Evolutionary conservation across 2,888 invertebrate genomes (phyloP).

Genomic region (Aphelenchoides bicaudatus): DNA sequence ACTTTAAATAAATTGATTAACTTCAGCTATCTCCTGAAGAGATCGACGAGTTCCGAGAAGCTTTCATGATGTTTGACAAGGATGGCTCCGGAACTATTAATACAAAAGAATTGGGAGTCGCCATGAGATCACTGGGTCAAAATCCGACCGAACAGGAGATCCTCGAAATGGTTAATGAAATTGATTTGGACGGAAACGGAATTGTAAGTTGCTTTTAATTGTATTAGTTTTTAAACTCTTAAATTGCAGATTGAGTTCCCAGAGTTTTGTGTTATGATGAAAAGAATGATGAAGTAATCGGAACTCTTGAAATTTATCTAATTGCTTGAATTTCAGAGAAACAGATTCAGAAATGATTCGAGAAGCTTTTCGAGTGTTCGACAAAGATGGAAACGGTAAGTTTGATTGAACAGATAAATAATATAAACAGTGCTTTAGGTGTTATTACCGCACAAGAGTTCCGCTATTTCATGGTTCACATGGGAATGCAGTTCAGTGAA

Average conservation of each 20-base stretch:
- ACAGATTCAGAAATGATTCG: constrained; percentile 57
- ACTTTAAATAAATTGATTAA: neutral
- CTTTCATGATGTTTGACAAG: constrained; percentile 61
- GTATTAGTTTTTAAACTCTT: constrained; percentile 60
- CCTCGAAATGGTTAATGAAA: constrained; percentile 60
- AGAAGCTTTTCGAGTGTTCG: constrained; percentile 59
- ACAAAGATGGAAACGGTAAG: constrained; percentile 47
- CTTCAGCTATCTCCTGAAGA: constrained; percentile 58
- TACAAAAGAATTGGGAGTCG: constrained; percentile 60
- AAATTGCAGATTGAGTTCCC: constrained; percentile 59
- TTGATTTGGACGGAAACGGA: constrained; percentile 60
- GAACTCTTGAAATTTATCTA: constrained; percentile 18
- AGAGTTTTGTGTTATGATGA: constrained; percentile 61
- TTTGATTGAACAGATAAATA: too few species aligned
- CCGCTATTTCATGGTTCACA: constrained; percentile 41
- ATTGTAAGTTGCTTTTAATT: constrained; percentile 57
- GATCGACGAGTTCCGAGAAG: constrained; percentile 60
- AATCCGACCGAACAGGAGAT: constrained; percentile 60
- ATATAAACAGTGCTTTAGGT: too few species aligned
- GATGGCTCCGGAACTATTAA: constrained; percentile 61
- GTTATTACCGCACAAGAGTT: constrained; percentile 32
- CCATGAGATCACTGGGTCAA: constrained; percentile 60
- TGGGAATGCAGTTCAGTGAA: constrained; percentile 59
- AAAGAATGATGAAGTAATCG: constrained; percentile 58
- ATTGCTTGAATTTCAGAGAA: constrained; percentile 20